Conservation (phyloP, 2,113 vertebrate species). For the Crotalus helleri region DNA sequence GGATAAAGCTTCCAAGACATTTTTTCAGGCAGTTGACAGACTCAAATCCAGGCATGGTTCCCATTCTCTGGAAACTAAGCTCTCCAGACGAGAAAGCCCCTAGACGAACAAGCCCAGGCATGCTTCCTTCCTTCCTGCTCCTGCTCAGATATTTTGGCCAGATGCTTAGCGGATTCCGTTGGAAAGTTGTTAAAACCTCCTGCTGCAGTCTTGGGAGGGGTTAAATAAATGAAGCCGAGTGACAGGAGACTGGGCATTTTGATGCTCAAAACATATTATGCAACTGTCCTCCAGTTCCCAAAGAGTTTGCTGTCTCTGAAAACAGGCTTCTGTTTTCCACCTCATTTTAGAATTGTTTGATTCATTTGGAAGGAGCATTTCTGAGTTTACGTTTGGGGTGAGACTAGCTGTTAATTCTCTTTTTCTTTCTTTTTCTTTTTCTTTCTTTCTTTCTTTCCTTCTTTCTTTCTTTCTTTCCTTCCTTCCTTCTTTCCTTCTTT, state of each 20-base stretch:
- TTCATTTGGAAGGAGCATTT: not conserved
- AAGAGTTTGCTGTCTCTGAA: not conserved
- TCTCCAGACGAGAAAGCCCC: not conserved
- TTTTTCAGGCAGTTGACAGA: not conserved
- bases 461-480: too few relatives aligned
- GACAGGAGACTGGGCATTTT: not conserved
- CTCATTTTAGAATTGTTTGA: not conserved
- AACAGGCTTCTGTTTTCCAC: not conserved
- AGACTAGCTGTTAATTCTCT: not conserved
- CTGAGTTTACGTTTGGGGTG: not conserved
- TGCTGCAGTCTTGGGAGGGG: not conserved
- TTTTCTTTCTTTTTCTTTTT: not conserved
- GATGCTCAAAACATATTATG: not conserved
- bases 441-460: accelerated
- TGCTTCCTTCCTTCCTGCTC: not conserved
- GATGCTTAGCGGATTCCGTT: not conserved
- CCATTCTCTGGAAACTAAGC: not conserved
- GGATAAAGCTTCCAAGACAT: too few relatives aligned
- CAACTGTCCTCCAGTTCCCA: not conserved
- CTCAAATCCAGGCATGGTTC: not conserved
- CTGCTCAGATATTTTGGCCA: not conserved
- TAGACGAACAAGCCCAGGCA: constrained; percentile 11
- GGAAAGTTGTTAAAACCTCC: not conserved
- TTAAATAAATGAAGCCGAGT: not conserved
- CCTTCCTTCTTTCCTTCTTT: accelerated